phyloP scores from a whole-genome alignment of 30 jellyfish, hydroid and myxozoan genomes.

The Turritopsis dohrnii region DNA sequence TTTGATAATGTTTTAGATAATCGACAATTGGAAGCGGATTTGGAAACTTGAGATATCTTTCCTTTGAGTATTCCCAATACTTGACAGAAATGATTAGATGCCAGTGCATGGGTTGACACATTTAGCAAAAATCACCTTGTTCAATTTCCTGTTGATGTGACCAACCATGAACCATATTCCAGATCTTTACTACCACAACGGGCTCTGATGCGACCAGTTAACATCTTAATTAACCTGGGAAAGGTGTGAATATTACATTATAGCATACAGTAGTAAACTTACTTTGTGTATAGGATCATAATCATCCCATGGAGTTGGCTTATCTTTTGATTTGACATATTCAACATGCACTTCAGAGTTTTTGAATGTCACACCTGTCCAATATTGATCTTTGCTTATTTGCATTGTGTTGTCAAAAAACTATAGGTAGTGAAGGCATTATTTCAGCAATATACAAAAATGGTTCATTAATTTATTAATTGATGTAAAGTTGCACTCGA shows the following conservation, averaged over 20 bases:
- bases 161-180: slow-evolving; percentile 16
- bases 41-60: not conserved
- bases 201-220: not conserved
- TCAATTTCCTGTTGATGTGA: slow-evolving; percentile 18
- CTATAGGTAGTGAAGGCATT: too few species aligned
- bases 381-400: not conserved
- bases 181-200: not conserved
- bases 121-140: slow-evolving; percentile 23
- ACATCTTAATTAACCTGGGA: not conserved
- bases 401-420: slow-evolving; percentile 35
- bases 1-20: not conserved
- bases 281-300: not conserved
- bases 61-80: not conserved
- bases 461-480: too few species aligned
- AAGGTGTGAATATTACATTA: too few species aligned
- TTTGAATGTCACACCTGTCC: slow-evolving; percentile 32
- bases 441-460: too few species aligned
- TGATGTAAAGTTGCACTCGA: too few species aligned
- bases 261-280: too few species aligned
- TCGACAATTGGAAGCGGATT: slow-evolving; percentile 1
- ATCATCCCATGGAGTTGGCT: not conserved
- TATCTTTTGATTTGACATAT: not conserved
- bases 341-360: not conserved
- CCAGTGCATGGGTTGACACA: not conserved
- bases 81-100: not conserved